Percentiles rank a stretch among this genome's conserved stretches.
Conservation (phyloP, 2,113 vertebrate genomes). For the Chloebia gouldiae region DNA sequence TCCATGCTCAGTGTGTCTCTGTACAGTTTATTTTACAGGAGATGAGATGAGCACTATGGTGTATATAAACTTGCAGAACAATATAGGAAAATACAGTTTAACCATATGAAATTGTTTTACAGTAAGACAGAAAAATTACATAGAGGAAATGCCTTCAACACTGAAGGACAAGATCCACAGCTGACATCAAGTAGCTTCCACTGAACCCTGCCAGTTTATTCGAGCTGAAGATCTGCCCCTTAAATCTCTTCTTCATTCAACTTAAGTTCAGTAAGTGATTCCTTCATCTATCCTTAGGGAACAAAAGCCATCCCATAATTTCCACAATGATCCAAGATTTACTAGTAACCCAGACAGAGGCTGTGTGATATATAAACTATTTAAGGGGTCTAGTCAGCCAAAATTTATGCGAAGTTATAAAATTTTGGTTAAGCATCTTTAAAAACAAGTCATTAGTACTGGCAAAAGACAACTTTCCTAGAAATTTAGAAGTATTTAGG, state of each 20-base stretch:
- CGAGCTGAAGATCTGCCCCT: slow-evolving; percentile 47
- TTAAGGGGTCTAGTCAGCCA: slow-evolving; percentile 60
- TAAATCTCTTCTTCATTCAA: slow-evolving; percentile 64
- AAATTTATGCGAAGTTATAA: slow-evolving; percentile 59
- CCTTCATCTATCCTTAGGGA: slow-evolving; percentile 55
- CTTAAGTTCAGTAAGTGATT: slow-evolving; percentile 60
- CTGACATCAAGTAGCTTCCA: slow-evolving; percentile 48
- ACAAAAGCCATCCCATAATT: background rate
- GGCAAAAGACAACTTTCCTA: slow-evolving; percentile 68
- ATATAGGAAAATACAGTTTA: slow-evolving; percentile 58
- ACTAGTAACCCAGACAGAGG: slow-evolving; percentile 67
- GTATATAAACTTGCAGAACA: slow-evolving; percentile 56
- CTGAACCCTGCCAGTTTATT: slow-evolving; percentile 27
- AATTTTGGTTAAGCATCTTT: slow-evolving; percentile 65
- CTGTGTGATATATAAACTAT: slow-evolving; percentile 57
- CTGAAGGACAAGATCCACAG: slow-evolving; percentile 60
- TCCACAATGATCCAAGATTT: slow-evolving; percentile 41
- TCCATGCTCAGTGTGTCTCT: slow-evolving; percentile 47
- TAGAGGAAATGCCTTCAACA: slow-evolving; percentile 67
- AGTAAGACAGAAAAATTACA: slow-evolving; percentile 63
- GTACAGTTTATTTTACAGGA: slow-evolving; percentile 75
- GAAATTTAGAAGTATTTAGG: slow-evolving; percentile 76
- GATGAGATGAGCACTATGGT: slow-evolving; percentile 69
- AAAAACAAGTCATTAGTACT: slow-evolving; percentile 52
- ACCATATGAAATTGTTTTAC: slow-evolving; percentile 72